phyloP scores from a whole-genome alignment of 1,140 invertebrate species.

The Drosophila sechellia region DNA sequence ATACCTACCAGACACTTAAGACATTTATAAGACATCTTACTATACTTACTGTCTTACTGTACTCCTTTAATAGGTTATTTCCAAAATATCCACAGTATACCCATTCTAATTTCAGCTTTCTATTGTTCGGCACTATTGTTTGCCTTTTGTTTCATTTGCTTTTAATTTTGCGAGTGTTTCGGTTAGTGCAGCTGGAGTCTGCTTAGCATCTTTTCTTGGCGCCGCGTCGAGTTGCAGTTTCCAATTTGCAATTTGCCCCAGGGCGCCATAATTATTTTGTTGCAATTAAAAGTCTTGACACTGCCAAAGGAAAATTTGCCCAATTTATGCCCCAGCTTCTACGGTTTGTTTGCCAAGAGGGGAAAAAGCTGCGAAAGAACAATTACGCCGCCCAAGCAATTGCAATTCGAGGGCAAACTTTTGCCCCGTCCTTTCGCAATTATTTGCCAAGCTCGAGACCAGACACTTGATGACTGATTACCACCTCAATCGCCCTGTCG shows the following conservation, averaged over 20 bases:
- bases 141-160: constrained; percentile 76
- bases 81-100: constrained; percentile 23
- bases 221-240: constrained; percentile 47
- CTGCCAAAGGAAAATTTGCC: constrained; percentile 45
- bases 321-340: constrained; percentile 30
- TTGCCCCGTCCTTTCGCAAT: not conserved
- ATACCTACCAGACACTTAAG: no score
- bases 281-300: constrained; percentile 81
- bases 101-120: not conserved
- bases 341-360: constrained; percentile 28
- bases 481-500: not conserved
- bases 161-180: constrained; percentile 71
- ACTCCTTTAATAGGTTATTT: constrained; percentile 6
- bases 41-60: no score
- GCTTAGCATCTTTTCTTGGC: constrained; percentile 50
- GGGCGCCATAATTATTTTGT: constrained; percentile 81
- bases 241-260: constrained; percentile 73
- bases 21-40: not conserved
- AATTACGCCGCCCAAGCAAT: constrained; percentile 9
- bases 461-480: constrained; percentile 29
- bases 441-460: constrained; percentile 7
- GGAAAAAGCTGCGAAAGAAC: not conserved
- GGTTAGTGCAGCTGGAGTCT: constrained; percentile 63
- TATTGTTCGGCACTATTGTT: constrained; percentile 49
- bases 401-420: constrained; percentile 9